Evolutionary conservation across 1,140 invertebrate genomes (phyloP).

Genomic region (Antheraea pernyi): DNA sequence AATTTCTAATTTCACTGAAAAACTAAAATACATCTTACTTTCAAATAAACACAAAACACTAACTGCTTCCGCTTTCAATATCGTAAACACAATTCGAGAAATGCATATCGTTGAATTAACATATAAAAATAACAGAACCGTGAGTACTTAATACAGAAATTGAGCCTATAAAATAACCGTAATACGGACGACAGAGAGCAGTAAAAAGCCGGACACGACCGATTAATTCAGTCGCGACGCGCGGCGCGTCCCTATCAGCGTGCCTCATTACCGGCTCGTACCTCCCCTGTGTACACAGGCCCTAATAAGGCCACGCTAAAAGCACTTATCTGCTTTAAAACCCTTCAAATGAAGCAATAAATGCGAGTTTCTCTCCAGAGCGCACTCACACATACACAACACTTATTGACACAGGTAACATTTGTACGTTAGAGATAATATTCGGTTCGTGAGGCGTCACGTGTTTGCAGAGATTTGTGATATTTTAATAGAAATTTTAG

Average conservation of each 20-base stretch:
- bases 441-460: background rate
- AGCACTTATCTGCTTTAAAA: constrained; percentile 54
- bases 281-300: constrained; percentile 35
- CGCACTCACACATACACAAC: constrained; percentile 7
- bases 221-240: background rate
- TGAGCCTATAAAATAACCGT: background rate
- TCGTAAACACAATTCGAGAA: no score
- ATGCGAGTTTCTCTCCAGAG: constrained; percentile 29
- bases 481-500: background rate
- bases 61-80: no score
- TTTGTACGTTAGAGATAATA: background rate
- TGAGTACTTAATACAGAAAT: background rate
- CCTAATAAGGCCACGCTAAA: constrained; percentile 43
- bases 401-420: constrained; percentile 11
- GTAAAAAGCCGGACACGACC: background rate
- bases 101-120: no score
- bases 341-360: constrained; percentile 58
- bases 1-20: no score
- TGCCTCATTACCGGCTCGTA: constrained; percentile 18
- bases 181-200: background rate
- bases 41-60: no score
- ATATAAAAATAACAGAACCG: background rate
- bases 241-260: background rate
- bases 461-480: background rate
- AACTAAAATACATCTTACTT: no score